Evolutionary conservation across 2,888 invertebrate genomes (phyloP), one percentile per base, ranked within the genome.

Genomic region (Athripsodes cinereus): DNA sequence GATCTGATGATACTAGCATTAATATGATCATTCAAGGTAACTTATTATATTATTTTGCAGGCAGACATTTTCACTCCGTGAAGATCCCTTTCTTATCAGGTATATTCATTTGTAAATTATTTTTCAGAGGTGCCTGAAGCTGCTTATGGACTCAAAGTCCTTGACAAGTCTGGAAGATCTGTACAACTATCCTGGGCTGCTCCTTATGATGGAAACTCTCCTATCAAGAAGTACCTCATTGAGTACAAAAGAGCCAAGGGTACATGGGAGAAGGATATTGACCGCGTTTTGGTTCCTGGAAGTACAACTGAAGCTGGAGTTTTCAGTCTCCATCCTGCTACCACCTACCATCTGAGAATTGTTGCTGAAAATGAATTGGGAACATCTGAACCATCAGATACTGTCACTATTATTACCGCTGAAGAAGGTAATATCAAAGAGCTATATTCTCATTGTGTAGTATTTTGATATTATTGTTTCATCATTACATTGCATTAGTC

Each of bases 351-450:
- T 70, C 85, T 96, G 66, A 82, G 94, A 64, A 92, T 96, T 68
- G 90, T 94, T 1, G 95, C 95, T 58, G 92, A 95, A 75, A 96
- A 96, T 69, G 92, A 92, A 72, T 87, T 96, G 62, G 96, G 96
- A 55, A 84, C 86, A n/a, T 95, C 96, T 26, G 90, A 90, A 65
- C 91, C 93, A 1, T 96, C 96, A 0, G 93, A 95, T 69, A 89
- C 91, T 1, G 93, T 96, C 1, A 91, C 91, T 1, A 96, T 96
- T 64, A 95, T 95, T 63, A 97, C 97, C 22, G 93, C 95, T 35
- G 96, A 97, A 75, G 95, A 96, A 81, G 82, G 84, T 76, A 72
- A 69, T 26, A 26, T n/a, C 40, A n/a, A 40, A 40, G 2, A 40
- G 2, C 3, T 40, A 8, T 8, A 40, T 64, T 22, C 10, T 8